Conservation (phyloP, 1,140 invertebrate species). For the Nasonia longicornis region DNA sequence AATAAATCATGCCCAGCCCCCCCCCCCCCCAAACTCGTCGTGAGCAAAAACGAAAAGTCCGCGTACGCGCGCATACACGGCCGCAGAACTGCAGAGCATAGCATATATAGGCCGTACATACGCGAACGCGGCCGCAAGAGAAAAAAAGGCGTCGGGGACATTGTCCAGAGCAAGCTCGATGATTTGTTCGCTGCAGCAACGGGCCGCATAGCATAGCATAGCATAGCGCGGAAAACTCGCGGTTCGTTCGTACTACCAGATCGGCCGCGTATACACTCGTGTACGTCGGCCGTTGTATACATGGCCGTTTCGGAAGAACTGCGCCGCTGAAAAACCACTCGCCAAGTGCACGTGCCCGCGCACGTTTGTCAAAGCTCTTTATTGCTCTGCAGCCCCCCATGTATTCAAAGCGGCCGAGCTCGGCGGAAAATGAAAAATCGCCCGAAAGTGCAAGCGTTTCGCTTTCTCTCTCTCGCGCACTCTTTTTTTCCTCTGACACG, state of each 20-base stretch:
- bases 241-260: slow-evolving; percentile 10
- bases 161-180: not conserved
- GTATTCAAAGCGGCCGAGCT: not conserved
- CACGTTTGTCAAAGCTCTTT: slow-evolving; percentile 40
- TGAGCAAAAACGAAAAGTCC: not conserved
- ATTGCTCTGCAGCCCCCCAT: not conserved
- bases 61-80: not conserved
- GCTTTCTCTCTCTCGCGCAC: slow-evolving; percentile 4
- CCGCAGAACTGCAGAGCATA: not conserved
- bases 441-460: slow-evolving; percentile 27
- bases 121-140: not conserved
- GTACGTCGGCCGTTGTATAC: slow-evolving; percentile 24
- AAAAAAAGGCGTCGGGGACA: not conserved
- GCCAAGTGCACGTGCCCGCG: not conserved
- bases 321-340: not conserved
- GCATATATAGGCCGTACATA: too few relatives aligned
- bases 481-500: not conserved
- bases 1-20: not conserved
- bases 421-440: slow-evolving; percentile 13
- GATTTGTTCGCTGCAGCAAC: slow-evolving; percentile 11
- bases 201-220: not conserved
- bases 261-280: slow-evolving; percentile 14
- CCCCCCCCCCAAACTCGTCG: not conserved
- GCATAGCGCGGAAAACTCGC: not conserved
- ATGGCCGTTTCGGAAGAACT: slow-evolving; percentile 19